Base-by-base conservation (phyloP, 2,888 invertebrate species). In the Eristalis pertinax region DNA sequence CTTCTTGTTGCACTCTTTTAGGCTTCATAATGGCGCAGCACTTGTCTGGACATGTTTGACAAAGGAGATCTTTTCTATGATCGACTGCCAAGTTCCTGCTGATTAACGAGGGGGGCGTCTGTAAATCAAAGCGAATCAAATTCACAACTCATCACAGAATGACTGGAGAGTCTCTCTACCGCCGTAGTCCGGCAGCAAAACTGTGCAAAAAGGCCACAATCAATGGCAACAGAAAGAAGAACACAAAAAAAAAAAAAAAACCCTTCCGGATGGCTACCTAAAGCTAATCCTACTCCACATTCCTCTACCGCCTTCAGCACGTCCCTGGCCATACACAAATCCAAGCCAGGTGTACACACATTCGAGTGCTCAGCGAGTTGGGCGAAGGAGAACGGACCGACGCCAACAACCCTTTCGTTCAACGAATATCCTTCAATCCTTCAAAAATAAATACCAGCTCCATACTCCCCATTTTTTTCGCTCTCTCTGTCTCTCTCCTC, bases 101-200 rank as follows among this genome's bases (percentile, higher is more conserved):
- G 38, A 38, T 38, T 13, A 38, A 38, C n/a, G n/a, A 8, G 35
- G 1, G 11, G 35, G 11, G 35, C 35, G 35, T 35, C 35, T 11
- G 11, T 11, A 15, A 67, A n/a, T 19, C 5, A 50, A 38, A 56
- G 24, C 50, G 73, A 84, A 84, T 84, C 84, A 84, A 79, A 75
- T 75, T 65, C 60, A 80, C 80, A 75, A 80, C 75, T 80, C 67
- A 41, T 62, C 38, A 38, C 70, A 84, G 32, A 50, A 80, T 76
- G 70, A 76, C 56, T 64, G 75, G 13, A 11, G 38, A 29, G n/a
- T n/a, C 32, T 2, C 24, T 75, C 4, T 22, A 1, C 43, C 19
- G n/a, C 63, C 15, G n/a, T n/a, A 7, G n/a, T 56, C n/a, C n/a
- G 10, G 35, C 26, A 56, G 8, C 58, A 26, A 26, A 26, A 26